These are phyloP conservation scores for Corapipo altera DNA, from an alignment of 2,113 vertebrate species.

Conservation along the genomic window DNA sequence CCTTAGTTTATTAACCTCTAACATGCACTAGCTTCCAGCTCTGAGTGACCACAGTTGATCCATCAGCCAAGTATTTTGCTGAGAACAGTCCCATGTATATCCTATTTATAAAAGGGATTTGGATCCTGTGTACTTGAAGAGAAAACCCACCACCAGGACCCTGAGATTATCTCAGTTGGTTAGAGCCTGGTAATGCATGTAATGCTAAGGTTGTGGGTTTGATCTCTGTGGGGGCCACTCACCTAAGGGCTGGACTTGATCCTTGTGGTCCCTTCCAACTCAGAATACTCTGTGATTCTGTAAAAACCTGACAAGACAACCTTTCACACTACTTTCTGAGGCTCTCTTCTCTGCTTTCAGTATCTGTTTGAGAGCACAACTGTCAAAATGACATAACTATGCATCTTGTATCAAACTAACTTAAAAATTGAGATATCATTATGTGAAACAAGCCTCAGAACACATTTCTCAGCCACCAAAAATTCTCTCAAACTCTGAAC, in stretches of 20 bases:
- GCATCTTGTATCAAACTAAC: not conserved
- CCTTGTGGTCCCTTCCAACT: not conserved
- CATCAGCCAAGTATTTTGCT: not conserved
- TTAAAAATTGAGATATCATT: not conserved
- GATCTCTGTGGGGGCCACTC: not conserved
- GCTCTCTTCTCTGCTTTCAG: not conserved
- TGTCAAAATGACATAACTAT: not conserved
- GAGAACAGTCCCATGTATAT: not conserved
- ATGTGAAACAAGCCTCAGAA: not conserved
- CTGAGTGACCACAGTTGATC: not conserved
- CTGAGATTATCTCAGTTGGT: not conserved
- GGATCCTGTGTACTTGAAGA: not conserved
- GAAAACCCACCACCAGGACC: not conserved
- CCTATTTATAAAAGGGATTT: not conserved
- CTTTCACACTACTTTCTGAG: not conserved
- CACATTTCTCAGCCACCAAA: not conserved
- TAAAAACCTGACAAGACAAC: not conserved
- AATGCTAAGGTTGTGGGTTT: not conserved
- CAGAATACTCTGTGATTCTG: not conserved
- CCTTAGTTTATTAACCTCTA: not conserved
- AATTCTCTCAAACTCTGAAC: not conserved
- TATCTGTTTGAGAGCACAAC: not conserved
- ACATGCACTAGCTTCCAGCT: not conserved
- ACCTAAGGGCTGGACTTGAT: not conserved
- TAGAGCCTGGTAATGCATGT: not conserved